Evolutionary conservation across 2,888 invertebrate genomes (phyloP), one percentile per base, ranked within the genome.

Genomic region (Caenorhabditis imperialis): DNA sequence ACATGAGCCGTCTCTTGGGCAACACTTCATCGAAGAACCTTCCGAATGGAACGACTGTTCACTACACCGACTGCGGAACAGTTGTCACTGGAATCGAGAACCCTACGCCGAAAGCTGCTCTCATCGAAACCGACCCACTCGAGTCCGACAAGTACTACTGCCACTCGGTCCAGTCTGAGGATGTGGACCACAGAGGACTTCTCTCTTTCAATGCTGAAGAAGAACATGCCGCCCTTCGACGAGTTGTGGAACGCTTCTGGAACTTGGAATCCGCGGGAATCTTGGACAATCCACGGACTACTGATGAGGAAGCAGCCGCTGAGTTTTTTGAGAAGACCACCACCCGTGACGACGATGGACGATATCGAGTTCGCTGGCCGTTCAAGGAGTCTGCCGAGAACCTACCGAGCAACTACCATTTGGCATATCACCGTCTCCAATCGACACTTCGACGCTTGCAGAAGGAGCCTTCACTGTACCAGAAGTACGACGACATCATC

Each of bases 401-500:
- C 10, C 16, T 60, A 1, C 35, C 63, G 0, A 37, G 54, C 40
- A 60, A 75, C 23, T 10, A 35, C 10, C n/a, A n/a, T 4, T 14
- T 55, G 6, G 67, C 67, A 1, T 23, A 22, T n/a, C 22, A 20
- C 25, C 57, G 67, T 30, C 37, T 67, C 3, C 44, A 51, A 18
- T 50, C 58, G 16, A 50, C 44, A 1, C 0, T 27, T 1, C n/a
- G 10, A 16, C 37, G 48, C 18, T 45, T 67, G 0, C 2, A 5
- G 18, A 67, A 58, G 10, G 45, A 67, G 7, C 27, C 44, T 2
- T 1, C 18, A 7, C 23, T 57, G 0, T 20, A 42, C n/a, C 4
- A 27, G 27, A n/a, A 72, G 44, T 75, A 75, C 23, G 6, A 22
- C 14, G 42, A 50, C 0, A 69, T 58, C 16, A 47, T 76, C 20